A percentile compares a stretch with the other conserved stretches of the same genome.
Evolutionary conservation across 2,888 invertebrate genomes (phyloP).

Genomic region (Microdon myrmicae): DNA sequence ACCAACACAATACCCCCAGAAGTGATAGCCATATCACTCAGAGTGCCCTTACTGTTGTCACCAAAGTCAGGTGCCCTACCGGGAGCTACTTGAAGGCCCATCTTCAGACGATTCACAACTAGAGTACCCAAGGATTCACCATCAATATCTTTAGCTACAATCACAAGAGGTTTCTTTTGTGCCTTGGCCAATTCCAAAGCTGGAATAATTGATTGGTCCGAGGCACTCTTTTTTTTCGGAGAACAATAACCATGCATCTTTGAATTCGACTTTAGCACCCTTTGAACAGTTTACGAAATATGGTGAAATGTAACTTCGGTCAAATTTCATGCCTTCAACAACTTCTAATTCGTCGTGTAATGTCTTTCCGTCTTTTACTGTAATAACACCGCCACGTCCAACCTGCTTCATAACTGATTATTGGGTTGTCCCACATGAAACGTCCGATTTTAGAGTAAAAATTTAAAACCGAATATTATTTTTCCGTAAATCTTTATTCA

Average conservation of each 20-base stretch:
- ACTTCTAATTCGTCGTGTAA: slow-evolving; percentile 90
- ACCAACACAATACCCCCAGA: slow-evolving; percentile 92
- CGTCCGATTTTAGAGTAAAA: too few relatives aligned
- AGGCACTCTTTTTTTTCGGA: slow-evolving; percentile 98
- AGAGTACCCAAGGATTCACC: slow-evolving; percentile 90
- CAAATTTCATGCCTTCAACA: slow-evolving; percentile 97
- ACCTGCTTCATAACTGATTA: slow-evolving; percentile 96
- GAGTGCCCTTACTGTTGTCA: slow-evolving; percentile 88
- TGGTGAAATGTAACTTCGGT: slow-evolving; percentile 96
- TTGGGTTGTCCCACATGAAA: too few relatives aligned
- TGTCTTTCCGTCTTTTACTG: slow-evolving; percentile 98
- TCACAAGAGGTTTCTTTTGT: slow-evolving; percentile 89
- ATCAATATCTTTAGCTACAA: slow-evolving; percentile 92
- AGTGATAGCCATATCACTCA: slow-evolving; percentile 89
- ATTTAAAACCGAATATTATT: too few relatives aligned
- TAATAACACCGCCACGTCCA: slow-evolving; percentile 95
- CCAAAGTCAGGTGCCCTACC: slow-evolving; percentile 95
- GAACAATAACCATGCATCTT: slow-evolving; percentile 89
- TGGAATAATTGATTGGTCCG: slow-evolving; percentile 93
- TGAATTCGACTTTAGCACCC: slow-evolving; percentile 95
- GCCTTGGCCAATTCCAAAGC: slow-evolving; percentile 93
- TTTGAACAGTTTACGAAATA: slow-evolving; percentile 97
- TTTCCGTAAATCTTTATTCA: too few relatives aligned
- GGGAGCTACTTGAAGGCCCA: slow-evolving; percentile 89
- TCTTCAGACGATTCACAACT: slow-evolving; percentile 88